These are phyloP conservation scores for Piliocolobus tephrosceles DNA, from an alignment of 2,113 vertebrate genomes.

Conservation along the genomic window DNA sequence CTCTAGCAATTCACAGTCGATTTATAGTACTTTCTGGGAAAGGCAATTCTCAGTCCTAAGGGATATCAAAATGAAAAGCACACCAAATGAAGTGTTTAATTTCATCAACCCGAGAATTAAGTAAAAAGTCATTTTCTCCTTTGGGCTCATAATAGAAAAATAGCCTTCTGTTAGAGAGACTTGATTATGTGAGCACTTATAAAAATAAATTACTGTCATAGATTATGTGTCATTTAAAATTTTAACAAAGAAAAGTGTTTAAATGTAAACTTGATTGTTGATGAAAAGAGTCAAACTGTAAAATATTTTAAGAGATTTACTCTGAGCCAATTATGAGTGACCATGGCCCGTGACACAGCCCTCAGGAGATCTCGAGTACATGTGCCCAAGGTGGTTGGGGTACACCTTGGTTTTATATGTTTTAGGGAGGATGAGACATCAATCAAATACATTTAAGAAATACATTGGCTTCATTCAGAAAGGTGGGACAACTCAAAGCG, in stretches of 20 bases:
- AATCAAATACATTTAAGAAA: too few species aligned
- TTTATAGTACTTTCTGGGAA: constrained; percentile 43
- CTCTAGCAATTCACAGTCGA: constrained; percentile 8
- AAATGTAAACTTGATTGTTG: neutral
- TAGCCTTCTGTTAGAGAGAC: neutral
- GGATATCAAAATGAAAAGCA: constrained; percentile 63
- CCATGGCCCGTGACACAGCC: too few species aligned
- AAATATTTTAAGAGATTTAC: too few species aligned
- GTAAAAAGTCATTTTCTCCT: constrained; percentile 17
- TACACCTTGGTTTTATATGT: too few species aligned
- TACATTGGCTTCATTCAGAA: too few species aligned
- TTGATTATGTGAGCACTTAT: neutral
- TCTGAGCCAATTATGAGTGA: too few species aligned
- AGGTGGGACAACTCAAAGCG: too few species aligned
- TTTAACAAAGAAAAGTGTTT: neutral
- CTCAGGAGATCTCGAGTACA: too few species aligned
- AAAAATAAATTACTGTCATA: constrained; percentile 25
- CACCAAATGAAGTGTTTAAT: constrained; percentile 66
- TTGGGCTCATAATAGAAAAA: constrained; percentile 5
- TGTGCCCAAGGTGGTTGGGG: too few species aligned
- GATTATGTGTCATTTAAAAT: neutral
- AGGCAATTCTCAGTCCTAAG: constrained; percentile 51
- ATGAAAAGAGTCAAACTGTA: too few species aligned
- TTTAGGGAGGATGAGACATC: too few species aligned
- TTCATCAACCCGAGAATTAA: constrained; percentile 57